Conservation (phyloP, 1,140 invertebrate species). For the Eufriesea mexicana region DNA sequence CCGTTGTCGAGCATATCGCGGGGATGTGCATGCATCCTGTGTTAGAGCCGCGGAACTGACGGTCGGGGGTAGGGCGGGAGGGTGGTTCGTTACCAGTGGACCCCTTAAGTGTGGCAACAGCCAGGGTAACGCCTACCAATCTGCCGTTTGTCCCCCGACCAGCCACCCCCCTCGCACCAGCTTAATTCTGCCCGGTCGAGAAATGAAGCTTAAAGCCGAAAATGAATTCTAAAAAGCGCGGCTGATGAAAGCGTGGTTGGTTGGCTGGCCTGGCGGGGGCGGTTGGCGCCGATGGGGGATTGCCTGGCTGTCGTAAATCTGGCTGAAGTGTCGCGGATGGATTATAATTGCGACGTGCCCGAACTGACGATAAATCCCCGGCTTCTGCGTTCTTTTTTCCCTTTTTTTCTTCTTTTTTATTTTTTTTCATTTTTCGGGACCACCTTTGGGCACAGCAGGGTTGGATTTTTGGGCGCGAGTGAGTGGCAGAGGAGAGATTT, state of each 20-base stretch:
- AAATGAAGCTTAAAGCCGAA: slow-evolving; percentile 76
- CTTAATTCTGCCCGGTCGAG: slow-evolving; percentile 68
- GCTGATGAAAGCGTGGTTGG: slow-evolving; percentile 61
- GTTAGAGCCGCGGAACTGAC: not conserved
- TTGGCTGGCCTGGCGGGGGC: not conserved
- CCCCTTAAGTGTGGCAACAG: slow-evolving; percentile 62
- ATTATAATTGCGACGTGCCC: slow-evolving; percentile 61
- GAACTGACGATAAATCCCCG: slow-evolving; percentile 45
- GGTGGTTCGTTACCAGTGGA: slow-evolving; percentile 59
- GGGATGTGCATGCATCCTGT: not conserved
- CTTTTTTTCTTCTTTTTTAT: not conserved
- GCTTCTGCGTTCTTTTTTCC: not conserved
- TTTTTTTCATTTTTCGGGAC: not conserved
- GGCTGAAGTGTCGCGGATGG: slow-evolving; percentile 26
- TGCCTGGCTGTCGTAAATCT: slow-evolving; percentile 41
- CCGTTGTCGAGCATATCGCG: too few species aligned
- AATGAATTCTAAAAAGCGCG: slow-evolving; percentile 80
- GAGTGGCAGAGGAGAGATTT: too few species aligned
- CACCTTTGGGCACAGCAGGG: too few species aligned
- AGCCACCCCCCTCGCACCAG: slow-evolving; percentile 42
- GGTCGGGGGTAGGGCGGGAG: too few species aligned
- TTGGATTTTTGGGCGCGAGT: not conserved
- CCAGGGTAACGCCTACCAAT: slow-evolving; percentile 69
- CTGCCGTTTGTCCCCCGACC: slow-evolving; percentile 70
- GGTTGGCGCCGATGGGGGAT: not conserved